Evolutionary conservation across 2,797 vertebrate species (phyloP).

Genomic region (Molothrus ater): DNA sequence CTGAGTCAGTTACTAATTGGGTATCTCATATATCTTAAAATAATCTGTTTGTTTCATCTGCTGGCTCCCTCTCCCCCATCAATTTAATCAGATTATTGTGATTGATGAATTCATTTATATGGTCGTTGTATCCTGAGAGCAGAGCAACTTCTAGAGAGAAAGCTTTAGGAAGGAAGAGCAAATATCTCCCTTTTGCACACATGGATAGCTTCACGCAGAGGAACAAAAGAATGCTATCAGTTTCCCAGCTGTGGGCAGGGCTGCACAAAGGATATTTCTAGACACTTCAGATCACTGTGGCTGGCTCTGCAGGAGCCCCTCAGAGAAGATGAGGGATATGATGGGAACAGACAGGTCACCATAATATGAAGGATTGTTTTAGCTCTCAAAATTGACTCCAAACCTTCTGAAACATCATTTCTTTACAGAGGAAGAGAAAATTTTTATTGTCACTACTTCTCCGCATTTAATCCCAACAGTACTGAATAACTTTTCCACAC

Average conservation of each 20-base stretch:
- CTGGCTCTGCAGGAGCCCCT: background rate
- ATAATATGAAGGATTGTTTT: background rate
- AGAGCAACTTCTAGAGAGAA: conserved; percentile 27
- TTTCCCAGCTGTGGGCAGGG: background rate
- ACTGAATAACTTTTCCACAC: background rate
- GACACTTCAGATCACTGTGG: background rate
- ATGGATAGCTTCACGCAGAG: background rate
- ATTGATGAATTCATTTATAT: conserved; percentile 59
- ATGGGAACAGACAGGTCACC: background rate
- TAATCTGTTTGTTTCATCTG: conserved; percentile 63
- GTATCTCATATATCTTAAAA: conserved; percentile 59
- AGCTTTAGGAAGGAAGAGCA: background rate
- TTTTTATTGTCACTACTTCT: background rate
- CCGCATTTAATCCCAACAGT: background rate
- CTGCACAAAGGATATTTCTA: background rate
- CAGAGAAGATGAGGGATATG: background rate
- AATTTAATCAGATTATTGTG: conserved; percentile 67
- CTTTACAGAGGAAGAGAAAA: background rate
- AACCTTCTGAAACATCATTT: background rate
- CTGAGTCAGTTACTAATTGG: conserved; percentile 62
- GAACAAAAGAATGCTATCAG: background rate
- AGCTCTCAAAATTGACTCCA: background rate
- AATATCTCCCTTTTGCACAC: background rate
- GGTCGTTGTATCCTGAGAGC: background rate
- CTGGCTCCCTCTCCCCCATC: conserved; percentile 29